These are phyloP conservation scores for Polypedilum pembai DNA, from an alignment of 1,140 invertebrate genomes.

Conservation along the genomic window DNA sequence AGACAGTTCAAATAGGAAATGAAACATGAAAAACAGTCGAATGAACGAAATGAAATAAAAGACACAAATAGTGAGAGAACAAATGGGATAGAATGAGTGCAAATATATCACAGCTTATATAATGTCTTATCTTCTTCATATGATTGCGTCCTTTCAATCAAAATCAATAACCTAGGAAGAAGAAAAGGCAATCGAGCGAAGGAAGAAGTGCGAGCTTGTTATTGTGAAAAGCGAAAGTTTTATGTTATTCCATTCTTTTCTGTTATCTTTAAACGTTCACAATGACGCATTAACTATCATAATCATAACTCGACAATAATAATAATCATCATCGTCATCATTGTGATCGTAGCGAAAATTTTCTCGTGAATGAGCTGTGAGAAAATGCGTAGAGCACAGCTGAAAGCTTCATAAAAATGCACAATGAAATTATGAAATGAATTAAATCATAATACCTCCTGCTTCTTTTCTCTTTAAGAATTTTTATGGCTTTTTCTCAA, in stretches of 20 bases:
- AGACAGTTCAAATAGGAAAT: no score
- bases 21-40: no score
- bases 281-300: conserved; percentile 12
- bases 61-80: no score
- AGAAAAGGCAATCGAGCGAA: neutral
- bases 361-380: neutral
- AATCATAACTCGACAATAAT: conserved; percentile 12
- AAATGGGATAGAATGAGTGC: no score
- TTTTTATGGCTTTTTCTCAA: neutral
- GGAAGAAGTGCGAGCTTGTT: neutral
- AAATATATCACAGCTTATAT: conserved; percentile 11
- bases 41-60: no score
- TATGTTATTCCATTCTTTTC: neutral
- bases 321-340: neutral
- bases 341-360: neutral
- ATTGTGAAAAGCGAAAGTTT: neutral
- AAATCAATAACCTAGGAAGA: conserved; percentile 2
- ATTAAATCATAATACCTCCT: neutral
- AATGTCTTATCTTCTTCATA: conserved; percentile 18
- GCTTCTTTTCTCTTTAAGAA: neutral
- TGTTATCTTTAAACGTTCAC: conserved; percentile 3
- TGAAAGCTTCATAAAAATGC: neutral
- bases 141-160: conserved; percentile 16
- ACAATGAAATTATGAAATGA: neutral
- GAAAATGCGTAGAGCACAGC: neutral